phyloP scores from a whole-genome alignment of 2,797 vertebrate species.

The Premnoplex brunnescens region DNA sequence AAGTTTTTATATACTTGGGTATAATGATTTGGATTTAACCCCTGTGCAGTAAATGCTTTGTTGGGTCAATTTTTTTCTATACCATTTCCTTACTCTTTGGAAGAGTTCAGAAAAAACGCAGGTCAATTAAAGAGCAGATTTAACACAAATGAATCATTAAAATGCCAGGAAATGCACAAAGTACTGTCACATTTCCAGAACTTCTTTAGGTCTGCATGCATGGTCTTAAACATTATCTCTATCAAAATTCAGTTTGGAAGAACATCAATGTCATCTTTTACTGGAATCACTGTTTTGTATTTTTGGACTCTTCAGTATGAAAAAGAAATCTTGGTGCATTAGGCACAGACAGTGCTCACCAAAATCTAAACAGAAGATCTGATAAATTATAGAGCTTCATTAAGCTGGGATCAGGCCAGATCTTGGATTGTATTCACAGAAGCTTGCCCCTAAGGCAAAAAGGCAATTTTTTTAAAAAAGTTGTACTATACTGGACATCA shows the following conservation, averaged over 20 bases:
- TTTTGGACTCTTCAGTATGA: neutral
- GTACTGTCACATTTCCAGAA: neutral
- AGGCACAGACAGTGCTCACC: neutral
- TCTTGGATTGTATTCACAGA: neutral
- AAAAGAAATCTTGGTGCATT: neutral
- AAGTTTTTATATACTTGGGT: neutral
- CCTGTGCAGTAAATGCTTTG: neutral
- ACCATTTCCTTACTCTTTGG: neutral
- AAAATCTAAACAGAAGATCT: slow-evolving; percentile 14
- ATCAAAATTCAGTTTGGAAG: slow-evolving; percentile 53
- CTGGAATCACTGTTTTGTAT: slow-evolving; percentile 51
- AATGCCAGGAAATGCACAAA: neutral
- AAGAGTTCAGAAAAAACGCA: neutral
- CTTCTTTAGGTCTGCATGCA: neutral
- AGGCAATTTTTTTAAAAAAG: neutral
- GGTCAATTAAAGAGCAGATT: neutral
- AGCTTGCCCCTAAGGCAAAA: neutral
- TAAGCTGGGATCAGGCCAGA: neutral
- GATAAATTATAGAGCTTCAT: slow-evolving; percentile 20
- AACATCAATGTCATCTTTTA: slow-evolving; percentile 56
- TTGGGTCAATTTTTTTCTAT: neutral
- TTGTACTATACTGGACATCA: neutral
- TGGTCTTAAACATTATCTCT: slow-evolving; percentile 40
- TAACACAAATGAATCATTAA: neutral
- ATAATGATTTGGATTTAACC: neutral